Conservation (phyloP, 2,113 vertebrate genomes). For the Eulemur rufifrons region DNA sequence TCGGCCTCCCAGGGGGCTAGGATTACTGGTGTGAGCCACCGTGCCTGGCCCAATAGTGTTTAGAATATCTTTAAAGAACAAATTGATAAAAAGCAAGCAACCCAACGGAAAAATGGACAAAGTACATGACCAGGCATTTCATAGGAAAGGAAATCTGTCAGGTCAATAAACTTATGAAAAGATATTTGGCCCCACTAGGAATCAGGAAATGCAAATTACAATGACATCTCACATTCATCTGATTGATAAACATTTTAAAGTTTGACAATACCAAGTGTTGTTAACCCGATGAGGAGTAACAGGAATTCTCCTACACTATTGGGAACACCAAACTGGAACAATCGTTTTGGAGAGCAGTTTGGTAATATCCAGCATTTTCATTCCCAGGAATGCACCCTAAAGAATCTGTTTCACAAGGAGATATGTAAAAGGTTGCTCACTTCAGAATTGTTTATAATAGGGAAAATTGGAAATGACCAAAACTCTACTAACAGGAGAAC, state of each 20-base stretch:
- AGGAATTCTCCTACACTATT: neutral
- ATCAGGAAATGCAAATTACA: slow-evolving; percentile 12
- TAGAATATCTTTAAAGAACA: neutral
- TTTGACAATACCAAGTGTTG: neutral
- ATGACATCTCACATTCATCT: neutral
- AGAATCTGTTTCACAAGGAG: neutral
- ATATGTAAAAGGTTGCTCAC: neutral
- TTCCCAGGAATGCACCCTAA: neutral
- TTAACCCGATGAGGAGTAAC: neutral
- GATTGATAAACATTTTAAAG: neutral
- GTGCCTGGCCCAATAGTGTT: neutral
- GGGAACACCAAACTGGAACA: neutral
- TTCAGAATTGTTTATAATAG: neutral
- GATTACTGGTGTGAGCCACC: no score
- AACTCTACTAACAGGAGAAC: slow-evolving; percentile 3
- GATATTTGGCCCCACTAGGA: neutral
- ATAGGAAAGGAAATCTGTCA: slow-evolving; percentile 16
- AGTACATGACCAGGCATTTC: neutral
- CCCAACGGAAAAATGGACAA: neutral
- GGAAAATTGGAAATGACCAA: slow-evolving; percentile 25
- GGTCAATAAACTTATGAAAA: neutral
- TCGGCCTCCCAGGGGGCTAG: no score
- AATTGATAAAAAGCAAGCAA: slow-evolving; percentile 19
- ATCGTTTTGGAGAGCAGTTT: neutral
- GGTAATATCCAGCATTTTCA: neutral